These are phyloP conservation scores for Calonectris borealis DNA, from an alignment of 2,113 vertebrate genomes.

Conservation along the genomic window DNA sequence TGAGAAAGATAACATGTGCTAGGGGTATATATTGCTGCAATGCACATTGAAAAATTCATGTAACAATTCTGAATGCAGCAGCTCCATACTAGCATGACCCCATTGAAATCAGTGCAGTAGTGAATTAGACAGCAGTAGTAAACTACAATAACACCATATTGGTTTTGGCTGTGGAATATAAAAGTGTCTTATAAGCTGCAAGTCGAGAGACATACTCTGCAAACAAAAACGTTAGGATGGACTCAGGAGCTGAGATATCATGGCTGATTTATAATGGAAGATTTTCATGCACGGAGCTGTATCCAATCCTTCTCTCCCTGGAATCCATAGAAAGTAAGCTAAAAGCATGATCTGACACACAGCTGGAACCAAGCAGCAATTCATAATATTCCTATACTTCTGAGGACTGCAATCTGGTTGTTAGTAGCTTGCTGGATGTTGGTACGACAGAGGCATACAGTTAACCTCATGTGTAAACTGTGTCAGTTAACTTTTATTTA, in stretches of 20 bases:
- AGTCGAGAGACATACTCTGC: background rate
- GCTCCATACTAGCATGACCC: background rate
- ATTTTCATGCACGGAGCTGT: background rate
- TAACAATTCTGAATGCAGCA: background rate
- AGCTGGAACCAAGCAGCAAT: background rate
- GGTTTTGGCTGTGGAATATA: background rate
- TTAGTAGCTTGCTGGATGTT: background rate
- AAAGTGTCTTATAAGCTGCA: background rate
- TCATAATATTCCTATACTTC: background rate
- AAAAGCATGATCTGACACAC: constrained; percentile 23
- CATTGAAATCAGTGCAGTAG: background rate
- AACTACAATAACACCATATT: background rate
- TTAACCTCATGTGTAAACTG: background rate
- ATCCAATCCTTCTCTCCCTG: background rate
- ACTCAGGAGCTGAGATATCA: background rate
- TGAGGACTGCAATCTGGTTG: background rate
- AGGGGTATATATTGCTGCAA: background rate
- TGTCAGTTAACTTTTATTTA: background rate
- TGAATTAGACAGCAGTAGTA: background rate
- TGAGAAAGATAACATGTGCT: background rate
- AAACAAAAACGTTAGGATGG: background rate
- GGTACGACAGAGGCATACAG: background rate
- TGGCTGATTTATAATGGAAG: background rate
- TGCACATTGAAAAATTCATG: background rate
- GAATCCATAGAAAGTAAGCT: background rate